Evolutionary conservation across 2,797 vertebrate species (phyloP), one percentile per base, ranked within the genome.

Genomic region (Ficedula albicollis): DNA sequence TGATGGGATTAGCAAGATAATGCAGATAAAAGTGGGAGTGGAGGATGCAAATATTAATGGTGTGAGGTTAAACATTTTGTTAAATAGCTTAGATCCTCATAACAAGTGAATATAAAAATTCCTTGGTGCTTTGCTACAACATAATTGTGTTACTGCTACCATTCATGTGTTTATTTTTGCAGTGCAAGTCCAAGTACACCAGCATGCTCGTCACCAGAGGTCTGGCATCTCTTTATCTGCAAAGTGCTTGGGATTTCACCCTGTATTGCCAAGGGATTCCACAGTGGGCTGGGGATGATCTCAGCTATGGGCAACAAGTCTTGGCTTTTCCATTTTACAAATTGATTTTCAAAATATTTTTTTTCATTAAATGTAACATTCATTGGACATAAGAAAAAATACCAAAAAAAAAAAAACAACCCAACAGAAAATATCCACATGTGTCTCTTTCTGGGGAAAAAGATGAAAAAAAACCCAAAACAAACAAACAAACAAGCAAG

Each of bases 381-480:
- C 17, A 43, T 20, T 39, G 6, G 60, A n/a, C 43, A 46, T 5
- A 44, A 75, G 12, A 84, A 72, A 84, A 78, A 30, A 20, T 27
- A 17, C 14, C 2, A 62, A 43, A 18, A 44, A 56, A 25, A n/a
- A n/a, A n/a, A n/a, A n/a, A n/a, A n/a, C n/a, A n/a, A 3, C 4
- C 10, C 15, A 64, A 34, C 6, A 22, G 5, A 58, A 69, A 79
- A 59, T 39, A 55, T 14, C 14, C 26, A 46, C 7, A 32, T 1
- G 3, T 10, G 32, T 6, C 2, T 89, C 60, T 32, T 68, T 36
- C 26, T 36, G 12, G 2, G 4, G 0, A 5, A 29, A 39, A 56
- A 17, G 14, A 46, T 46, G 21, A 41, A 38, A 9, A 9, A 27
- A 43, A 26, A 10, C 0, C 2, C 1, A 49, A 69, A 29, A 5